A percentile compares a stretch with the other conserved stretches of the same genome.
phyloP scores from a whole-genome alignment of 1,140 invertebrate genomes.

The Tetramorium alpestre region DNA sequence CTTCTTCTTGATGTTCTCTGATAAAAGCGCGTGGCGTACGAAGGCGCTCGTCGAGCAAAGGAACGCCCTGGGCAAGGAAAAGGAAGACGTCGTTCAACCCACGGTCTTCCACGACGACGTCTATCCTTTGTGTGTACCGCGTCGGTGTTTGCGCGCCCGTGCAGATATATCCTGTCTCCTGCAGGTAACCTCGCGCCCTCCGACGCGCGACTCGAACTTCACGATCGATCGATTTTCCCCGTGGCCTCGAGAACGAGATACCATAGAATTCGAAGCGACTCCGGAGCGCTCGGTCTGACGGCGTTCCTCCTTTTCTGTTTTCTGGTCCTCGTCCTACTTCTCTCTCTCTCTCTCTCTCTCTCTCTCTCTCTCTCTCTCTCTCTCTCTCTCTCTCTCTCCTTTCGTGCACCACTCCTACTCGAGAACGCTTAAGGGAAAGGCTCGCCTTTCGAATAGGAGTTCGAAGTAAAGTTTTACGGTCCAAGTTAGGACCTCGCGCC shows the following conservation, averaged over 20 bases:
- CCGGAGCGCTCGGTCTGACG: slow-evolving; percentile 45
- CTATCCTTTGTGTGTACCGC: slow-evolving; percentile 47
- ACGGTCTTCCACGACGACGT: slow-evolving; percentile 21
- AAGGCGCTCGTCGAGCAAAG: slow-evolving; percentile 48
- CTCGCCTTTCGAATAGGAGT: slow-evolving; percentile 67
- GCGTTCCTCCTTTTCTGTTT: slow-evolving; percentile 6
- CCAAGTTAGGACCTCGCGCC: slow-evolving; percentile 71
- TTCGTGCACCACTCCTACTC: background rate
- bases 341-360: background rate
- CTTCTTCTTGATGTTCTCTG: slow-evolving; percentile 6
- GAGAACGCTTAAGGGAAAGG: slow-evolving; percentile 71
- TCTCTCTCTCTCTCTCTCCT: background rate
- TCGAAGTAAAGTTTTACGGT: slow-evolving; percentile 77
- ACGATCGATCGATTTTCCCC: slow-evolving; percentile 66
- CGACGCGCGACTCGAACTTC: slow-evolving; percentile 32
- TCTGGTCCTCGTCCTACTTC: background rate
- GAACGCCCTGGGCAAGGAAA: slow-evolving; percentile 51
- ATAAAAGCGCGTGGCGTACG: slow-evolving; percentile 51
- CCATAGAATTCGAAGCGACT: slow-evolving; percentile 68
- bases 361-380: background rate
- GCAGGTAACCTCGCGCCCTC: slow-evolving; percentile 53
- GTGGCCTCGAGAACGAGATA: slow-evolving; percentile 46
- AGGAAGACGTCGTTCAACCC: slow-evolving; percentile 51
- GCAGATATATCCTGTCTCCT: slow-evolving; percentile 53
- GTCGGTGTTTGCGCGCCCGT: slow-evolving; percentile 37